Percentiles rank a stretch among this genome's conserved stretches.
Conservation (phyloP, 2,113 vertebrate species). For the Lasiurus cinereus region DNA sequence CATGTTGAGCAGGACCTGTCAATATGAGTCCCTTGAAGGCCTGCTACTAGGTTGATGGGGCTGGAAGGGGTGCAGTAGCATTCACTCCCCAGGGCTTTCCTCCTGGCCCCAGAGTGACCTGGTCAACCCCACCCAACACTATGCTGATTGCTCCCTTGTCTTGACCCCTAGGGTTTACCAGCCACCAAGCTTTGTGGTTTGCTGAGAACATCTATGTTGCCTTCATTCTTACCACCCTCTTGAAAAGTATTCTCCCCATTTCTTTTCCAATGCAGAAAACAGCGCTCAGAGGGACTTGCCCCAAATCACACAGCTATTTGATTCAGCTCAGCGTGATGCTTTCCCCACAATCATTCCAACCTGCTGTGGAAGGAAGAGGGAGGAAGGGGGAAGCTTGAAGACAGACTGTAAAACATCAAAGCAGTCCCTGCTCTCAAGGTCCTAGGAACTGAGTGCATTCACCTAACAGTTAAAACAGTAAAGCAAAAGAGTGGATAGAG, state of each 20-base stretch:
- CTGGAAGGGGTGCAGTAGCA: background rate
- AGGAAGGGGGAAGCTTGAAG: background rate
- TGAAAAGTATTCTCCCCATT: background rate
- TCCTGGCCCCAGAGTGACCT: background rate
- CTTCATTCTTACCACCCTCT: background rate
- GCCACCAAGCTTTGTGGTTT: background rate
- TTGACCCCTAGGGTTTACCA: background rate
- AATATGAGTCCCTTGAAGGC: background rate
- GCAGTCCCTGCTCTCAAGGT: background rate
- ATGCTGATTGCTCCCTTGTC: rapidly evolving
- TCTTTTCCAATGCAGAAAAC: background rate
- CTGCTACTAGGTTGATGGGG: rapidly evolving
- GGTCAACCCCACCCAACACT: background rate
- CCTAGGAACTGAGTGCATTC: background rate
- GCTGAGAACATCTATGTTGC: background rate
- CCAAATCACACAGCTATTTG: background rate
- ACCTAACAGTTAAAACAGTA: background rate
- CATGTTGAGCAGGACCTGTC: background rate
- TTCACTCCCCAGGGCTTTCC: background rate
- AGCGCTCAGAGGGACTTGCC: background rate
- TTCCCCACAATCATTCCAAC: background rate
- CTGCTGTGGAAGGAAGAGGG: background rate
- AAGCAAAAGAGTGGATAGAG: background rate
- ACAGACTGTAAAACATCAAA: background rate
- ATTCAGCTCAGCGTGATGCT: rapidly evolving